Conservation (phyloP, 2,797 vertebrate genomes). For the Huso huso region DNA sequence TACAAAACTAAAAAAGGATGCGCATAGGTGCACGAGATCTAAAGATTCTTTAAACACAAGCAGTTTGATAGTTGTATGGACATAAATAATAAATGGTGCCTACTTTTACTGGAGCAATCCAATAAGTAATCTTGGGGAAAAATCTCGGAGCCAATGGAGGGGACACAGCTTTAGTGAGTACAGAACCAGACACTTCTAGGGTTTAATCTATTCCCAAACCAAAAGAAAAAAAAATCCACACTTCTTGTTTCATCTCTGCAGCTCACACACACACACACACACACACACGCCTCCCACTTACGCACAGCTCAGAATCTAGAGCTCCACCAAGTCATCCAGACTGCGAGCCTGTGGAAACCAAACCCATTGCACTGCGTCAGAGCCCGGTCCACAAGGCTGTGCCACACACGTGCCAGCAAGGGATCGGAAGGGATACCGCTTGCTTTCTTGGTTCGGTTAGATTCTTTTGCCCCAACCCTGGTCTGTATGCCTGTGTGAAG, state of each 20-base stretch:
- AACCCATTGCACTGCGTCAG: too few relatives aligned
- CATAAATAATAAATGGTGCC: too few relatives aligned
- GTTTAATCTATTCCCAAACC: neutral
- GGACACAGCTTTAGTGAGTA: neutral
- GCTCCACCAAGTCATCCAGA: conserved; percentile 27
- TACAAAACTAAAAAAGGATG: conserved; percentile 1
- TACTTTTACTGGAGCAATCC: too few relatives aligned
- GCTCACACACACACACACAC: neutral
- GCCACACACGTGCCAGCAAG: conserved; percentile 7
- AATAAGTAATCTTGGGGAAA: neutral
- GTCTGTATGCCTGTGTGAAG: too few relatives aligned
- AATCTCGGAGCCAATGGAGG: neutral
- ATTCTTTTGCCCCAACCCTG: too few relatives aligned
- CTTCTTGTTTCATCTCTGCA: conserved; percentile 29
- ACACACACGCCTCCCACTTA: conserved; percentile 27
- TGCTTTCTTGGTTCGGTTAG: neutral
- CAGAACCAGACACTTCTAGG: too few relatives aligned
- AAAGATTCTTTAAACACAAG: too few relatives aligned
- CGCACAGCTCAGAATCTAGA: conserved; percentile 23
- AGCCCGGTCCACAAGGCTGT: conserved; percentile 21
- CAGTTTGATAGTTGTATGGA: too few relatives aligned
- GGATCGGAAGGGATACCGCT: neutral
- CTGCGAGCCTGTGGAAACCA: conserved; percentile 39
- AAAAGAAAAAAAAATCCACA: conserved; percentile 1
- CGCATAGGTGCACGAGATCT: neutral